These are phyloP conservation scores for Sula dactylatra DNA, from an alignment of 2,113 vertebrate genomes.

Conservation along the genomic window DNA sequence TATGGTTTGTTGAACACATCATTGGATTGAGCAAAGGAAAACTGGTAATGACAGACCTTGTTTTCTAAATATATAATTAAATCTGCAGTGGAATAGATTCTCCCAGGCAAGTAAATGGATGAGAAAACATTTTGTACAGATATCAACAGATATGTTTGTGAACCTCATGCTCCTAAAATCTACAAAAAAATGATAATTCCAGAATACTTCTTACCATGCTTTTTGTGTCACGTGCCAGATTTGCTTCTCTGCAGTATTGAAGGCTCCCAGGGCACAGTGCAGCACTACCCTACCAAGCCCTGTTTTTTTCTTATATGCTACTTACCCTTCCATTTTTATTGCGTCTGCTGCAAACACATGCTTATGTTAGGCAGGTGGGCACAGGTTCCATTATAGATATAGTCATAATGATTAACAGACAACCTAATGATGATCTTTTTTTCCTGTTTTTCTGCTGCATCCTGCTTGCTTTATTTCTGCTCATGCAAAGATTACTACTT, in stretches of 20 bases:
- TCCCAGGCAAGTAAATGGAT: background rate
- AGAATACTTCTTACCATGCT: background rate
- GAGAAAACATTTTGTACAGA: background rate
- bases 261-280: background rate
- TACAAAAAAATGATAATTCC: background rate
- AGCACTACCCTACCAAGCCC: background rate
- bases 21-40: background rate
- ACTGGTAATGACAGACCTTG: background rate
- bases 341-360: background rate
- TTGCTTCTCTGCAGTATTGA: background rate
- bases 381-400: background rate
- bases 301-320: background rate
- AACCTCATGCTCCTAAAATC: background rate
- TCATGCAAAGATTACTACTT: background rate
- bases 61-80: background rate
- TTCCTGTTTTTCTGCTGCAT: background rate
- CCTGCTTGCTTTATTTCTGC: background rate
- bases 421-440: background rate
- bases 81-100: background rate
- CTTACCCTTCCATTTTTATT: background rate
- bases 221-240: background rate
- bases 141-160: background rate
- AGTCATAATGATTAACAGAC: background rate
- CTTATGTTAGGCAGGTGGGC: background rate
- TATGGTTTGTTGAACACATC: background rate